phyloP scores from a whole-genome alignment of 1,140 invertebrate genomes.

The Meloidogyne hapla region DNA sequence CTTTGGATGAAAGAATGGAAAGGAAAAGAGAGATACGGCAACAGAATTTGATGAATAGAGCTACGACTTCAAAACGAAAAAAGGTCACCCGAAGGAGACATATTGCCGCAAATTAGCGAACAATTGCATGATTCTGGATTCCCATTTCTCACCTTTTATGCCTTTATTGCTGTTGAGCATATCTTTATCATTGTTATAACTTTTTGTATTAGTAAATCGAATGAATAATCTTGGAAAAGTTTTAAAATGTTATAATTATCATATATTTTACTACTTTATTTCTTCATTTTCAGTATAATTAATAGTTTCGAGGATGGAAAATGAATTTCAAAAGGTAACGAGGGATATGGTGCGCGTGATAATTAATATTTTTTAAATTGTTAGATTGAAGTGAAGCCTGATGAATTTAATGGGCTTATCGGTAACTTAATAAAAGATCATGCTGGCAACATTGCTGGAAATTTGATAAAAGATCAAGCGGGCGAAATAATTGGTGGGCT shows the following conservation, averaged over 20 bases:
- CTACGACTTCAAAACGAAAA: constrained; percentile 15
- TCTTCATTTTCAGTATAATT: neutral
- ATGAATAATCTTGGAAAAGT: too few relatives aligned
- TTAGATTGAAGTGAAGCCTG: constrained; percentile 56
- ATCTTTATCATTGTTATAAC: too few relatives aligned
- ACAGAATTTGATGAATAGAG: constrained; percentile 33
- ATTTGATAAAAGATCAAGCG: constrained; percentile 52
- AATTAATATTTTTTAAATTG: too few relatives aligned
- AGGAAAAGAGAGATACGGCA: constrained; percentile 39
- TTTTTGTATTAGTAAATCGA: too few relatives aligned
- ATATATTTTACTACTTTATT: neutral
- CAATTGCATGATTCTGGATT: too few relatives aligned
- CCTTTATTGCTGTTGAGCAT: too few relatives aligned
- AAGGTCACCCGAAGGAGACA: neutral
- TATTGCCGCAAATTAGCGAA: too few relatives aligned
- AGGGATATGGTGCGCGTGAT: too few relatives aligned
- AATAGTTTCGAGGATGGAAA: neutral
- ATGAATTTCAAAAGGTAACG: neutral
- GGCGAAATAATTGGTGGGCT: constrained; percentile 53
- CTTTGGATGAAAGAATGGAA: constrained; percentile 32
- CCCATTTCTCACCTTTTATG: too few relatives aligned
- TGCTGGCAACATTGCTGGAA: constrained; percentile 58
- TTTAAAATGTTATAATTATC: neutral
- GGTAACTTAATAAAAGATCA: constrained; percentile 57
- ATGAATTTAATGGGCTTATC: constrained; percentile 62